phyloP scores from a whole-genome alignment of 2,113 vertebrate genomes.

The Campylomormyrus numenius region DNA sequence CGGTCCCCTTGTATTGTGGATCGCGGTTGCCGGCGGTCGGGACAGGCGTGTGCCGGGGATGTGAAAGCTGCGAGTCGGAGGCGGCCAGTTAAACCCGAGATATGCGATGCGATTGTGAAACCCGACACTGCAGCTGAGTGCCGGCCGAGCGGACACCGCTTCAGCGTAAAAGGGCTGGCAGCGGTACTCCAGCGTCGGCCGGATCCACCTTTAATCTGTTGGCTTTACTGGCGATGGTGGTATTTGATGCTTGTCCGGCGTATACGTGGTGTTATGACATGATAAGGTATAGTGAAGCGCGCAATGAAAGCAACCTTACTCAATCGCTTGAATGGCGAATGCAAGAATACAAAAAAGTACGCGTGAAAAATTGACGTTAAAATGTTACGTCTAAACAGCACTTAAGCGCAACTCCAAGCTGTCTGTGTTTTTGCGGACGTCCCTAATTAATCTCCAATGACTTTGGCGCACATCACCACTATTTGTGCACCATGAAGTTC shows the following conservation, averaged over 20 bases:
- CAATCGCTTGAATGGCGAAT: neutral
- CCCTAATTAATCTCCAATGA: neutral
- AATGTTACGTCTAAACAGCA: neutral
- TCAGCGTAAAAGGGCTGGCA: neutral
- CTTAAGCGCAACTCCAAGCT: neutral
- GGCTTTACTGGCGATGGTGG: neutral
- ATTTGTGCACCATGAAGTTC: slow-evolving; percentile 5
- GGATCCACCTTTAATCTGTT: neutral
- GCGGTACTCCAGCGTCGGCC: neutral
- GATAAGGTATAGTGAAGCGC: neutral
- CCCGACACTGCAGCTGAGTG: neutral
- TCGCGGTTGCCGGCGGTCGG: slow-evolving; percentile 9
- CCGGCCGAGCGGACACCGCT: neutral
- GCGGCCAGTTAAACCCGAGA: neutral
- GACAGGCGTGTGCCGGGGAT: slow-evolving; percentile 12
- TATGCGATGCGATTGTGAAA: neutral
- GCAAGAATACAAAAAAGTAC: neutral
- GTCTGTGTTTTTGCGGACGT: neutral
- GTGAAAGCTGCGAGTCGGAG: neutral
- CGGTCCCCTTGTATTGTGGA: slow-evolving; percentile 8
- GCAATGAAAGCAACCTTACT: neutral
- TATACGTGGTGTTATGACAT: neutral
- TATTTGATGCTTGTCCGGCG: slow-evolving; percentile 25
- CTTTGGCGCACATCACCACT: slow-evolving; percentile 1
- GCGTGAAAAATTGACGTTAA: neutral